Base-by-base conservation (phyloP, 2,888 invertebrate genomes). In the Parthenolecanium corni region DNA sequence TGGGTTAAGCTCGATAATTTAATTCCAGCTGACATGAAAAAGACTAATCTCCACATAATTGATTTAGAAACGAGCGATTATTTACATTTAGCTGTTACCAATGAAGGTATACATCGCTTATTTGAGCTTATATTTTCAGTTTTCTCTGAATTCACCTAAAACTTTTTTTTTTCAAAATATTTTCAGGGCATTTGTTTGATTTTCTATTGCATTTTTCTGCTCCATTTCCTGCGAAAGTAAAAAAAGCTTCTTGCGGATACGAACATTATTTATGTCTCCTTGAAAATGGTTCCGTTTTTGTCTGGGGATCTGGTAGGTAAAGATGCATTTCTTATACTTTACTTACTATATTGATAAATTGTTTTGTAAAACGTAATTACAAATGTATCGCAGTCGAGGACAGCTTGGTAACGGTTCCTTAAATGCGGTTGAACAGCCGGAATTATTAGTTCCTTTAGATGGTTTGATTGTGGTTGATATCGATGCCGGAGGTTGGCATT, bases 401-500 rank as follows among this genome's bases (percentile, higher is more conserved):
- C 93, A 94, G 74, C 75, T 94, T 52, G 94, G 94, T 0, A 85
- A 86, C 73, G 85, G 83, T n/a, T 78, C 78, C 68, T 73, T 87
- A 6, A 81, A 81, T 58, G 78, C 79, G 66, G 76, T 80, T 66
- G 79, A 80, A 40, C 71, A 73, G 54, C 91, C 91, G 0, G 76
- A 74, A 64, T 72, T 83, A 67, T 74, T 94, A 2, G 82, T 86
- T 69, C 85, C 83, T 47, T 75, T 94, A 47, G 81, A 83, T 47
- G 92, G 91, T 14, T 76, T 93, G 20, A 80, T 79, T 71, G 78
- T 92, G 63, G 73, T 74, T 0, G 76, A 80, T 70, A 82, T 93
- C 58, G 79, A 84, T 52, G 84, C 87, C 42, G 89, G 89, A 6
- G 90, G 89, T 11, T 94, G 92, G 92, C 92, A 93, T 73, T 85